These are phyloP conservation scores for Stigmatopora nigra DNA, from an alignment of 2,113 vertebrate species.

Conservation along the genomic window DNA sequence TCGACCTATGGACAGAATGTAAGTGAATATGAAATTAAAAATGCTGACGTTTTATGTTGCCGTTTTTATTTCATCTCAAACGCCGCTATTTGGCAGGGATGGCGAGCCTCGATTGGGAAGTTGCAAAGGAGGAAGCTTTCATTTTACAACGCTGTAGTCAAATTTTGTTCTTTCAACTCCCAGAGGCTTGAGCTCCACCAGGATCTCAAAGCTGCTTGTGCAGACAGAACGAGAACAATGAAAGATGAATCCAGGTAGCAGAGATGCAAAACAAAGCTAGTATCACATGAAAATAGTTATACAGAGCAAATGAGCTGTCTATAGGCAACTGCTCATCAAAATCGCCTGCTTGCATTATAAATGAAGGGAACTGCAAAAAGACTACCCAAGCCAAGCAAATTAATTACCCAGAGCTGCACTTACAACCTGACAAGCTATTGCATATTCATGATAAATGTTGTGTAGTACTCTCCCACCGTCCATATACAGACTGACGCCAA, in stretches of 20 bases:
- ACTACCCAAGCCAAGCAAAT: background rate
- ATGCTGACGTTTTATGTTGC: background rate
- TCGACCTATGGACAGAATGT: constrained; percentile 16
- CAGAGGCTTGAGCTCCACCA: constrained; percentile 12
- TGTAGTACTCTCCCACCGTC: constrained; percentile 3
- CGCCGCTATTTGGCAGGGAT: constrained; percentile 19
- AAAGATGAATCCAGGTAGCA: constrained; percentile 1
- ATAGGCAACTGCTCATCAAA: constrained; percentile 1
- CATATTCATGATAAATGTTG: constrained; percentile 3
- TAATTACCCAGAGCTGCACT: constrained; percentile 2
- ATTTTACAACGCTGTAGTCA: constrained; percentile 18
- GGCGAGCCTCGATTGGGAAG: constrained; percentile 18
- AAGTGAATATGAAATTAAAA: constrained; percentile 20
- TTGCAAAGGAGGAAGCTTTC: constrained; percentile 15
- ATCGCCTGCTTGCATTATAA: background rate
- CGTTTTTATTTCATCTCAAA: constrained; percentile 9
- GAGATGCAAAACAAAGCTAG: constrained; percentile 2
- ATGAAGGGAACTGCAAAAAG: background rate
- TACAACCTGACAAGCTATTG: background rate
- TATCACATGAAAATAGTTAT: background rate
- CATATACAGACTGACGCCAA: constrained; percentile 10
- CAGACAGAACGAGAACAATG: constrained; percentile 22
- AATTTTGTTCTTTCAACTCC: constrained; percentile 21
- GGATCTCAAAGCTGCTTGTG: constrained; percentile 35
- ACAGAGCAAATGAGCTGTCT: background rate